Percentiles rank a stretch among this genome's conserved stretches.
Conservation (phyloP, 2,888 invertebrate species). For the Orthonychiurus folsomi region DNA sequence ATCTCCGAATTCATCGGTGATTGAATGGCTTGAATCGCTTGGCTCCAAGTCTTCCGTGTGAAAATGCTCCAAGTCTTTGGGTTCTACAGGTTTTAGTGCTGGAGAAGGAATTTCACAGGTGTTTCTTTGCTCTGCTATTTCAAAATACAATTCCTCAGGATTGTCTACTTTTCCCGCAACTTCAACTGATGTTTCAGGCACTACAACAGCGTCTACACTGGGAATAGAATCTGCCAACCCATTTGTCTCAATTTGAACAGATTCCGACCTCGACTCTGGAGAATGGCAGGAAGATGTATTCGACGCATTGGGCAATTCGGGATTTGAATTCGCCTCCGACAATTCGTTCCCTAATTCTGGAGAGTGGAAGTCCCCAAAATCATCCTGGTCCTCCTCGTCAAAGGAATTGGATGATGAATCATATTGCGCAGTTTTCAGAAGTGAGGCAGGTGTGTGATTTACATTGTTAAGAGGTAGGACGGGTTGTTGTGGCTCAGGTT, state of each 20-base stretch:
- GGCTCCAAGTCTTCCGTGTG: neutral
- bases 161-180: too few species aligned
- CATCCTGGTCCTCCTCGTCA: slow-evolving; percentile 18
- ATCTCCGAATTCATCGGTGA: neutral
- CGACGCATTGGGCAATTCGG: neutral
- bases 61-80: neutral
- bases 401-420: slow-evolving; percentile 6
- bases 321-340: neutral
- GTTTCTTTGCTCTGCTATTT: neutral
- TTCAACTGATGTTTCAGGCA: neutral
- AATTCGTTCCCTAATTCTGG: neutral
- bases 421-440: too few species aligned
- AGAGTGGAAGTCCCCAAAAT: slow-evolving; percentile 18
- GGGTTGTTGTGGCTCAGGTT: too few species aligned
- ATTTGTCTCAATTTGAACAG: neutral
- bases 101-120: neutral
- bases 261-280: neutral
- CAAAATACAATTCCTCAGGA: neutral
- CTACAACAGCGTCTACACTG: neutral
- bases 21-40: neutral
- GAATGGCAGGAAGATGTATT: too few species aligned
- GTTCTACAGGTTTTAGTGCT: neutral
- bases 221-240: neutral
- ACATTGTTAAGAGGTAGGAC: too few species aligned
- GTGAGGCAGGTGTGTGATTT: too few species aligned